Base-by-base conservation (phyloP, 2,888 invertebrate genomes). In the Folsomia manolachei region DNA sequence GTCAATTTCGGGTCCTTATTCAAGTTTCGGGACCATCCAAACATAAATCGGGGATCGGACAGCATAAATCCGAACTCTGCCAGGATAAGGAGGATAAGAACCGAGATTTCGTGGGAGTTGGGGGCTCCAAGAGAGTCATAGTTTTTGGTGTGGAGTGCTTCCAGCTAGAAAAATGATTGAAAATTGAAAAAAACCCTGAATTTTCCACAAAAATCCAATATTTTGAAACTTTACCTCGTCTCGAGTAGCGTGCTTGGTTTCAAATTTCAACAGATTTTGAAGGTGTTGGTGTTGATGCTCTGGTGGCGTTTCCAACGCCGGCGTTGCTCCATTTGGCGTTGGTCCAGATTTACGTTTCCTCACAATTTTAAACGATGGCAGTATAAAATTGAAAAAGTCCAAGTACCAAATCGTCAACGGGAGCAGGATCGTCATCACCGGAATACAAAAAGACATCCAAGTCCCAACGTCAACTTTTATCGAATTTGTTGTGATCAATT, bases 391-490 rank as follows among this genome's bases (percentile, higher is more conserved):
- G 9, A 66, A 4, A 4, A 52, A 52, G 25, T 66, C 66, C 52
- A 66, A 9, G 24, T 25, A 66, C 52, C 51, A 66, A 21, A 24
- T 19, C 2, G 53, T 11, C 2, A 66, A 52, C 2, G 24, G 27
- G 2, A 52, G 9, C 4, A 52, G 69, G 11, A 74, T 66, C 11
- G 69, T 2, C 1, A 71, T 11, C 4, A 74, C 27, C 24, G 74
- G 74, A 0, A 69, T 39, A 0, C 63, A 56, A 26, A 53, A 74
- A 2, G 21, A 39, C 25, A 71, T 51, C 74, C 74, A 74, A 2
- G 27, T n/a, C 11, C 63, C 69, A 24, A 26, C 7, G 71, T 60
- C 63, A 21, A 71, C 25, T 60, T 19, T 53, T 19, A 51, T 18
- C 7, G 14, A 2, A 26, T 27, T 7, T 61, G 51, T 4, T 23